These are phyloP conservation scores for Drosophila hydei DNA, from an alignment of 1,140 invertebrate species.

Conservation along the genomic window DNA sequence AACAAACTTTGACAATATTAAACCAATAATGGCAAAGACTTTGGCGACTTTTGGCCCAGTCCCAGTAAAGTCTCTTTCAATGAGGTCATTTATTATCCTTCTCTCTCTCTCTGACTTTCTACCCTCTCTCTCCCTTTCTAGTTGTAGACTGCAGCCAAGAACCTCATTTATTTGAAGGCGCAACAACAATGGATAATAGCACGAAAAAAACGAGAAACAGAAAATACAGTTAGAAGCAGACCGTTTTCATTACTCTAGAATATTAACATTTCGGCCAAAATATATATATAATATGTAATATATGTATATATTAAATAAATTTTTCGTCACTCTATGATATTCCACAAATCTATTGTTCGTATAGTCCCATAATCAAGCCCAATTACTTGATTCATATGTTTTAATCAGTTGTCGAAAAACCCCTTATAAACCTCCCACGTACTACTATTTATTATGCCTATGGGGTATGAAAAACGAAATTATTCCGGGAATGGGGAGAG, in stretches of 20 bases:
- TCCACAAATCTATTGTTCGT: background rate
- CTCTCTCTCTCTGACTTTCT: background rate
- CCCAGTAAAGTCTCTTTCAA: background rate
- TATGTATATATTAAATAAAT: background rate
- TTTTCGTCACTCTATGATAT: background rate
- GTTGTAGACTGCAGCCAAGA: constrained; percentile 32
- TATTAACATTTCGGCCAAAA: too few species aligned
- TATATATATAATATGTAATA: too few species aligned
- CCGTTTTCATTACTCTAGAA: background rate
- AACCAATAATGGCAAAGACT: constrained; percentile 65
- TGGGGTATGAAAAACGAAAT: background rate
- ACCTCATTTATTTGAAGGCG: constrained; percentile 52
- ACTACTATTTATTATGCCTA: background rate
- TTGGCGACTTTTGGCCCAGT: constrained; percentile 13
- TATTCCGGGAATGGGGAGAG: background rate
- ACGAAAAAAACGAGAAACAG: background rate
- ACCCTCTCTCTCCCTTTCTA: background rate
- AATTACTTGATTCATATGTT: background rate
- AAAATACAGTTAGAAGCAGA: constrained; percentile 25
- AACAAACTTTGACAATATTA: constrained; percentile 61
- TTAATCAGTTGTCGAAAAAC: constrained; percentile 1
- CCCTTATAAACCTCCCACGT: background rate
- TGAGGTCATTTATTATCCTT: constrained; percentile 13
- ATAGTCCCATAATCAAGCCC: background rate
- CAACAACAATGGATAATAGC: background rate